Base-by-base conservation (phyloP, 2,797 vertebrate species). In the Mus spretus region DNA sequence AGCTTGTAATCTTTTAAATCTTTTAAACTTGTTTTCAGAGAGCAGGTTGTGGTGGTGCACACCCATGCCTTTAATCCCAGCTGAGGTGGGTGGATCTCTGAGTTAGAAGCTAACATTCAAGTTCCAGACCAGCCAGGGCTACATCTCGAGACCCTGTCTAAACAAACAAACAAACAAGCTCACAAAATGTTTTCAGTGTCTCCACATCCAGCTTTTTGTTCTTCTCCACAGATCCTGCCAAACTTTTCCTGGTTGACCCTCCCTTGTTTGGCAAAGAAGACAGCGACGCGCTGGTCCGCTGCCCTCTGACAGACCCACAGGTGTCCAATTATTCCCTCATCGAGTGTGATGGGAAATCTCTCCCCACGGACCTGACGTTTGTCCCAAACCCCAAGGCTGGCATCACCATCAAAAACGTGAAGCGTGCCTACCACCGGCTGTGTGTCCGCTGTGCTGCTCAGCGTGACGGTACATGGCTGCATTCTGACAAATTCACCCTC, bases 221-320 rank as follows among this genome's bases (percentile, higher is more conserved):
- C 47, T 50, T 22, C 79, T 95, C 50, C 97, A 59, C 98, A 99
- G 99, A 99, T 98, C 99, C 99, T n/a, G 96, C 98, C 0, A 98
- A 99, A 94, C 99, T 99, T 85, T 99, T 99, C 98, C 99, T 99
- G 97, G 98, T 99, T 93, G 99, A 98, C 96, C 95, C 98, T 78
- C 97, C 98, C 90, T 97, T 98, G 90, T 93, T 99, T 19, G 98
- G 98, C 22, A 99, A 98, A 82, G 99, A 99, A 97, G 99, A 99
- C 93, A 98, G 98, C 4, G 98, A 97, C n/a, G 98, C 98, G 1
- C 96, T 98, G 78, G 99, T 99, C 55, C 98, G 99, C 4, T 99
- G 99, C 98, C 98, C 99, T 1, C 98, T 99, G 95, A 99, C 99
- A 1, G 99, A 99, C 98, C 99, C 99, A 7, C 98, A 96, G 63